These are phyloP conservation scores for Drosophila tsacasi DNA, from an alignment of 1,140 invertebrate species.

Conservation along the genomic window DNA sequence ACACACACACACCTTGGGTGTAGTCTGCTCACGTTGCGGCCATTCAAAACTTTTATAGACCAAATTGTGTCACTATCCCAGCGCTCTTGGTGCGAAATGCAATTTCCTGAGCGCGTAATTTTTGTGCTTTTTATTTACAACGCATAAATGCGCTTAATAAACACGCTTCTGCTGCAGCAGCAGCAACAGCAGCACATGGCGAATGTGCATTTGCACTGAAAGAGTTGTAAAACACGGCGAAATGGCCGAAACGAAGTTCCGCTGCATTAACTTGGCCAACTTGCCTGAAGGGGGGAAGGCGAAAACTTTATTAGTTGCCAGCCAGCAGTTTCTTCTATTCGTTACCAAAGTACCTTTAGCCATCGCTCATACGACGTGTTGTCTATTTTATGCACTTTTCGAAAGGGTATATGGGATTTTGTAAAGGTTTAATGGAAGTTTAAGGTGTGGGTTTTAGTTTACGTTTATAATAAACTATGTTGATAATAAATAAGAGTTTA, in stretches of 20 bases:
- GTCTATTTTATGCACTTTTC: slow-evolving; percentile 28
- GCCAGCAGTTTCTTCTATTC: slow-evolving; percentile 50
- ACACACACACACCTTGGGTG: slow-evolving; percentile 21
- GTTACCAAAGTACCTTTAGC: slow-evolving; percentile 8
- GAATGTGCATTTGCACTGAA: slow-evolving; percentile 46
- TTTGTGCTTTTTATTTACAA: slow-evolving; percentile 67
- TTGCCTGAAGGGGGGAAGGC: slow-evolving; percentile 4
- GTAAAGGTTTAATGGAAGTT: rapidly evolving
- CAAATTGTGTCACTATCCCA: slow-evolving; percentile 66
- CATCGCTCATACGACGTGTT: slow-evolving; percentile 73
- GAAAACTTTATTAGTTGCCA: slow-evolving; percentile 74
- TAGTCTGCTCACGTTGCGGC: slow-evolving; percentile 55
- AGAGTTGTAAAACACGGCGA: slow-evolving; percentile 66
- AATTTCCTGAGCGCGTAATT: slow-evolving; percentile 57
- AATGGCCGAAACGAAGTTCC: slow-evolving; percentile 65
- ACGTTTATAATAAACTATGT: background rate
- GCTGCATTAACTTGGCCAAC: slow-evolving; percentile 66
- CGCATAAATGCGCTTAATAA: slow-evolving; percentile 80
- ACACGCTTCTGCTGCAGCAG: slow-evolving; percentile 53
- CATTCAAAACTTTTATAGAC: slow-evolving; percentile 77
- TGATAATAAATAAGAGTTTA: background rate
- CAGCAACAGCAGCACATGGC: slow-evolving; percentile 43
- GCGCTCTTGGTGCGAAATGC: slow-evolving; percentile 33
- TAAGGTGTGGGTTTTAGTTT: background rate
- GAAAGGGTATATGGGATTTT: background rate